Conservation (phyloP, 2,113 vertebrate species). For the Maylandia zebra region DNA sequence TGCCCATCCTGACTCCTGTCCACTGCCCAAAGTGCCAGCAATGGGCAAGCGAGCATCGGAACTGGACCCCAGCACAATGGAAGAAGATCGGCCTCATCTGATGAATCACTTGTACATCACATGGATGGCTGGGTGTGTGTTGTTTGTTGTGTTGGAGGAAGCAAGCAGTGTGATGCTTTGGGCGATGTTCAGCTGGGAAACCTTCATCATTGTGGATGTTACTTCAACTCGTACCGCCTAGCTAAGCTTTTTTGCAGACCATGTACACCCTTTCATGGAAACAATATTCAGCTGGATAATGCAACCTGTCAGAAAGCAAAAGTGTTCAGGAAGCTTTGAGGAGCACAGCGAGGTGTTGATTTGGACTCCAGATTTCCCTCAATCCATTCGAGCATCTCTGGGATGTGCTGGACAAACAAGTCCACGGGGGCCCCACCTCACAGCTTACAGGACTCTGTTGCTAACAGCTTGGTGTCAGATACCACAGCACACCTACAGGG, state of each 20-base stretch:
- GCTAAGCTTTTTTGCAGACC: background rate
- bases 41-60: background rate
- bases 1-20: background rate
- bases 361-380: background rate
- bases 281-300: background rate
- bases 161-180: background rate
- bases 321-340: background rate
- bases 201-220: background rate
- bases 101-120: background rate
- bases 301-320: background rate
- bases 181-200: background rate
- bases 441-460: background rate
- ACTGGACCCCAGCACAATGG: background rate
- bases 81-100: background rate
- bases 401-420: background rate
- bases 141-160: background rate
- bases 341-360: background rate
- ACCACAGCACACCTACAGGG: background rate
- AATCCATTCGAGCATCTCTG: accelerated
- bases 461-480: background rate
- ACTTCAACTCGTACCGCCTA: accelerated
- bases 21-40: background rate
- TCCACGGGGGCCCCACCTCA: background rate
- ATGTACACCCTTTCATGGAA: background rate
- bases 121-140: background rate